Percentiles rank a stretch among this genome's conserved stretches.
Conservation (phyloP, 2,113 vertebrate species). For the Oncorhynchus mykiss region DNA sequence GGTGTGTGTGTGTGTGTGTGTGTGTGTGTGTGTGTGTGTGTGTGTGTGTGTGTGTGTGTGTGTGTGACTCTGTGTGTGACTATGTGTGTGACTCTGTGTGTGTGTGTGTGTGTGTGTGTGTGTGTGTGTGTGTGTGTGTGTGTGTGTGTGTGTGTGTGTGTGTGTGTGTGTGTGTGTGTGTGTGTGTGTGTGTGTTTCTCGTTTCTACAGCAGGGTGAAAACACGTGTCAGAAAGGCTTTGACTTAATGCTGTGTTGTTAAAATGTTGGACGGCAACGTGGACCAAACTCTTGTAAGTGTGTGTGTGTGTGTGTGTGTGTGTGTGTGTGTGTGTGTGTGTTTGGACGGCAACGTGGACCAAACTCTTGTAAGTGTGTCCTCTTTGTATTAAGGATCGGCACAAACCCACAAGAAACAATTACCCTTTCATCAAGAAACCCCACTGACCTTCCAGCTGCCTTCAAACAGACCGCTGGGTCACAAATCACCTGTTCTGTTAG, state of each 20-base stretch:
- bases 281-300: too few species aligned
- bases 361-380: slow-evolving; percentile 62
- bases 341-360: slow-evolving; percentile 28
- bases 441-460: slow-evolving; percentile 58
- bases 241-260: slow-evolving; percentile 61
- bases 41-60: too few species aligned
- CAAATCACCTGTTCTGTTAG: too few species aligned
- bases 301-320: too few species aligned
- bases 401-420: slow-evolving; percentile 64
- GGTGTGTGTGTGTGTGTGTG: neutral
- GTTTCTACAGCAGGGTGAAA: slow-evolving; percentile 25
- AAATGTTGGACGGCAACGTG: slow-evolving; percentile 36
- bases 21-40: too few species aligned
- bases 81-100: neutral
- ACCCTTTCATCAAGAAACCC: slow-evolving; percentile 68
- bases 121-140: neutral
- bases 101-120: neutral
- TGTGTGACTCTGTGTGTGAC: neutral
- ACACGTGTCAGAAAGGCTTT: slow-evolving; percentile 48
- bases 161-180: too few species aligned
- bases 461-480: slow-evolving; percentile 8
- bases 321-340: too few species aligned
- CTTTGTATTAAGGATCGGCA: slow-evolving; percentile 64
- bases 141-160: neutral
- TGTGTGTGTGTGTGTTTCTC: too few species aligned